Conservation (phyloP, 2,113 vertebrate genomes). For the Neolamprologus sp. region DNA sequence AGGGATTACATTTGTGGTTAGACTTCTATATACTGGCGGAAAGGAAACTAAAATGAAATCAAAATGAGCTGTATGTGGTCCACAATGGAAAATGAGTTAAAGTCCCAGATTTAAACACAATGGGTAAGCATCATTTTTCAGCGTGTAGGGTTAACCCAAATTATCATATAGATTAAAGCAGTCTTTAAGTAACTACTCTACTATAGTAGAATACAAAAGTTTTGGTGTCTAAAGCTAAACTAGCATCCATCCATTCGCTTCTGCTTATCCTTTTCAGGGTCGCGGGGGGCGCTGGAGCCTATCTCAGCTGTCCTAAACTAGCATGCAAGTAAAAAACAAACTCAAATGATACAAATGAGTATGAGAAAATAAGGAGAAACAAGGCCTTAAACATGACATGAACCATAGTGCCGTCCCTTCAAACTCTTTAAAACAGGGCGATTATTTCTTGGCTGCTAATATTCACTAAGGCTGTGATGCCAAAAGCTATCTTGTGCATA, state of each 20-base stretch:
- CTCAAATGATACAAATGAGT: background rate
- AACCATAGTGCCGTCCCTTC: background rate
- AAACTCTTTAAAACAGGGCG: background rate
- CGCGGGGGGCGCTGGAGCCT: fast-evolving
- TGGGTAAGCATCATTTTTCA: background rate
- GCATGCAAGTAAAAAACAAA: background rate
- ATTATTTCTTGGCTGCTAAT: background rate
- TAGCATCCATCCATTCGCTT: background rate
- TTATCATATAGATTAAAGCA: background rate
- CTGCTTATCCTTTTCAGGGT: background rate
- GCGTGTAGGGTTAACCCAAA: background rate
- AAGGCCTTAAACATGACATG: background rate
- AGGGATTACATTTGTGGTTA: background rate
- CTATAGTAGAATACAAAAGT: no score
- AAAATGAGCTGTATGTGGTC: background rate
- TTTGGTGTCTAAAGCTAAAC: background rate
- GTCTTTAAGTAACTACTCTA: background rate
- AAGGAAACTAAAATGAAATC: background rate
- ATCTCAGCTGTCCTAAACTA: background rate
- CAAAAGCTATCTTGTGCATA: background rate
- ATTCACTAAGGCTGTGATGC: background rate
- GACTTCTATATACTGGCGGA: background rate
- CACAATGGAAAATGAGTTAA: background rate
- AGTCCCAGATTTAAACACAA: background rate
- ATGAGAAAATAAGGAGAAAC: background rate